Evolutionary conservation across 2,113 vertebrate species (phyloP).

Genomic region (Azemiops feae): DNA sequence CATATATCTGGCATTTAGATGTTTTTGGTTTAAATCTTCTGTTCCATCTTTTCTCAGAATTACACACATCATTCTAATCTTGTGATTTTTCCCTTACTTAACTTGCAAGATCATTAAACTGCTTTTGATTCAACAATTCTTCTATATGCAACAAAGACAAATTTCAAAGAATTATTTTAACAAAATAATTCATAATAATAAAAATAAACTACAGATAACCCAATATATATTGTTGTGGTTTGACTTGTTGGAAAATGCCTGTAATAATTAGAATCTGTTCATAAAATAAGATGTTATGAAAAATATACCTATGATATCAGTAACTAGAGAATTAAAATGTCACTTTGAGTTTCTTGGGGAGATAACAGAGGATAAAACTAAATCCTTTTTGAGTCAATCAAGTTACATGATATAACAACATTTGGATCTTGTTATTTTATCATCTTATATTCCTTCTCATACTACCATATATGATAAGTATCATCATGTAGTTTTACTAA

Average conservation of each 20-base stretch:
- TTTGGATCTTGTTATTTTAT: not conserved
- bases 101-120: not conserved
- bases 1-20: not conserved
- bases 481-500: not conserved
- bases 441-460: not conserved
- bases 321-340: not conserved
- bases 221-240: not conserved
- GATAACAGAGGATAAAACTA: not conserved
- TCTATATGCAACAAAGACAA: not conserved
- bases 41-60: not conserved
- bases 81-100: not conserved
- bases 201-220: not conserved
- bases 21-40: not conserved
- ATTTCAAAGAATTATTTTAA: not conserved
- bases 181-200: not conserved
- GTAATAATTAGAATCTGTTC: not conserved
- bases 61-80: not conserved
- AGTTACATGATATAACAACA: not conserved
- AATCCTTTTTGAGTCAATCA: not conserved
- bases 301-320: not conserved
- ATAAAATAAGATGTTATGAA: not conserved
- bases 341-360: not conserved
- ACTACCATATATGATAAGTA: not conserved
- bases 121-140: not conserved
- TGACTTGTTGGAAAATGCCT: not conserved